A percentile compares a stretch with the other conserved stretches of the same genome.
Evolutionary conservation across 2,888 invertebrate genomes (phyloP).

Genomic region (Brenthis ino): DNA sequence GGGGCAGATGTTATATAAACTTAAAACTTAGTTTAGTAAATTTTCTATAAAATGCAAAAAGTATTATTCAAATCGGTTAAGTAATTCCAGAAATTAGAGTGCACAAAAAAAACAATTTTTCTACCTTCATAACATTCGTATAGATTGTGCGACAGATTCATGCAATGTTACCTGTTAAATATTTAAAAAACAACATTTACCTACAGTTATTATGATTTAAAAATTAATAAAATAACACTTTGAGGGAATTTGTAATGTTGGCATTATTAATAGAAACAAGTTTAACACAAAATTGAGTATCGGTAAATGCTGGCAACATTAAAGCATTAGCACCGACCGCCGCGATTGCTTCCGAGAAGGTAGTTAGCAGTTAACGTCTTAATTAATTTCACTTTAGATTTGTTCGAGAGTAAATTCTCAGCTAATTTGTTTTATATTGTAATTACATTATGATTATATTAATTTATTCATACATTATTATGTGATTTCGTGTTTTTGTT

Average conservation of each 20-base stretch:
- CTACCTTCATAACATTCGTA: too few species aligned
- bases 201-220: too few species aligned
- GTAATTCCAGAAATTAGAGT: too few species aligned
- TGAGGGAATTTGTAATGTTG: background rate
- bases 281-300: constrained; percentile 5
- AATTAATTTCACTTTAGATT: constrained; percentile 18
- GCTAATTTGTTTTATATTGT: constrained; percentile 13
- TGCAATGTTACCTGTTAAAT: too few species aligned
- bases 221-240: too few species aligned
- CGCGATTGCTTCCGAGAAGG: constrained; percentile 12
- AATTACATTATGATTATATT: constrained; percentile 13
- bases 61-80: too few species aligned
- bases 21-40: too few species aligned
- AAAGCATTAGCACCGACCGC: constrained; percentile 10
- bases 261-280: background rate
- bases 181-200: too few species aligned
- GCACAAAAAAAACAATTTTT: too few species aligned
- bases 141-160: too few species aligned
- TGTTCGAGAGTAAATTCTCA: constrained; percentile 7
- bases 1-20: too few species aligned
- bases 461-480: background rate
- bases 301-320: background rate
- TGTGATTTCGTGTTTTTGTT: constrained; percentile 1
- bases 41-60: too few species aligned
- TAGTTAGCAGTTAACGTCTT: constrained; percentile 18